phyloP scores from a whole-genome alignment of 2,797 vertebrate genomes.

The Danio aesculapii region DNA sequence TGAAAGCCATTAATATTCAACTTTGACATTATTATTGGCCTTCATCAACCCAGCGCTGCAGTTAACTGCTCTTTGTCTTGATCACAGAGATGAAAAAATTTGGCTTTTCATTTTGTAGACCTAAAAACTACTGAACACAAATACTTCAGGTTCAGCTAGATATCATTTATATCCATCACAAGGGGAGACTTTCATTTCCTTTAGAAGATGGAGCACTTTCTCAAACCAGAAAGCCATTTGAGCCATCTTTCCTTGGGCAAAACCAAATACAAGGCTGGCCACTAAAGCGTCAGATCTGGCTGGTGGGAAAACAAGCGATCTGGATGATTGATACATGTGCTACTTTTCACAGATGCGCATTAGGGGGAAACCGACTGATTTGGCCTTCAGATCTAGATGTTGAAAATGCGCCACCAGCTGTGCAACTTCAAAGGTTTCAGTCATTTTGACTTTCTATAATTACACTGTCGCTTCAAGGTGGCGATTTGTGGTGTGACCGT shows the following conservation, averaged over 20 bases:
- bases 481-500: slow-evolving; percentile 41
- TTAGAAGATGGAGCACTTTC: slow-evolving; percentile 50
- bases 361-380: not conserved
- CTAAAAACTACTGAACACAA: slow-evolving; percentile 18
- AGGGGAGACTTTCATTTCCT: slow-evolving; percentile 73
- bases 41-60: slow-evolving; percentile 12
- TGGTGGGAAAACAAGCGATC: slow-evolving; percentile 13
- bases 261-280: slow-evolving; percentile 21
- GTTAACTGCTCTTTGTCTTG: slow-evolving; percentile 9
- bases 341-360: slow-evolving; percentile 36
- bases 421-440: slow-evolving; percentile 49
- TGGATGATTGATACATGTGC: slow-evolving; percentile 25
- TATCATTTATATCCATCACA: slow-evolving; percentile 57
- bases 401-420: slow-evolving; percentile 25
- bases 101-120: not conserved
- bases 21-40: slow-evolving; percentile 29
- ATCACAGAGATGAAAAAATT: slow-evolving; percentile 1
- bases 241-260: slow-evolving; percentile 27
- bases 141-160: slow-evolving; percentile 43
- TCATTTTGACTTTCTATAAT: slow-evolving; percentile 42
- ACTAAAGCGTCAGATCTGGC: slow-evolving; percentile 31
- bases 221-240: slow-evolving; percentile 39
- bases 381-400: not conserved
- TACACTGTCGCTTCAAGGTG: slow-evolving; percentile 27
- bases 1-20: slow-evolving; percentile 16